Conservation (phyloP, 2,113 vertebrate species). For the Deroptyus accipitrinus region DNA sequence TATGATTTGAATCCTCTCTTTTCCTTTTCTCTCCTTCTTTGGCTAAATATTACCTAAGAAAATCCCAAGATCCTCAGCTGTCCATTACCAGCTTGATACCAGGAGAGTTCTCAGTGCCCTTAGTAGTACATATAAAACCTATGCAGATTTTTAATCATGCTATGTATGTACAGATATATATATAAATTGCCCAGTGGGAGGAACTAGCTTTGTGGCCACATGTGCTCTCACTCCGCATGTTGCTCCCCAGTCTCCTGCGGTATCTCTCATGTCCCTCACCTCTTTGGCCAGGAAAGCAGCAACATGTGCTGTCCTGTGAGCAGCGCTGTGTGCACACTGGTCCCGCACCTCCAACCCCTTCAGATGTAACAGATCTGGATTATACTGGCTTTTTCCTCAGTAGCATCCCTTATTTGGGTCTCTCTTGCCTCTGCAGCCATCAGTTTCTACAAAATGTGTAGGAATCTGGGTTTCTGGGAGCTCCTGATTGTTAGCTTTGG, state of each 20-base stretch:
- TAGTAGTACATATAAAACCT: neutral
- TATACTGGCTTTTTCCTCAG: neutral
- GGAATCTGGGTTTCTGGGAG: neutral
- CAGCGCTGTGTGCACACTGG: neutral
- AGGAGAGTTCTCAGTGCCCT: neutral
- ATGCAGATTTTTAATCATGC: neutral
- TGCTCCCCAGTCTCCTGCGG: neutral
- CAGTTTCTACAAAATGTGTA: neutral
- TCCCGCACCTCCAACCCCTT: neutral
- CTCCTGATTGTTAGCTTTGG: neutral
- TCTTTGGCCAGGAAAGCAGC: neutral
- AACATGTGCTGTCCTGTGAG: neutral
- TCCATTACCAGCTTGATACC: neutral
- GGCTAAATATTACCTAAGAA: neutral
- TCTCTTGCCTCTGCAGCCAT: neutral
- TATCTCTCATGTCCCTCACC: accelerated
- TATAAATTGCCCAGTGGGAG: neutral
- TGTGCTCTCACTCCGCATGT: accelerated
- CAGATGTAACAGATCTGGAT: neutral
- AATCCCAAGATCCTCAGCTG: neutral
- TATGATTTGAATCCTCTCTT: neutral
- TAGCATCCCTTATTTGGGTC: neutral
- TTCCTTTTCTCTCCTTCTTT: neutral
- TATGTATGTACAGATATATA: neutral
- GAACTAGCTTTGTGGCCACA: neutral